These are phyloP conservation scores for Drosophila navojoa DNA, from an alignment of 1,140 invertebrate species.

Conservation along the genomic window DNA sequence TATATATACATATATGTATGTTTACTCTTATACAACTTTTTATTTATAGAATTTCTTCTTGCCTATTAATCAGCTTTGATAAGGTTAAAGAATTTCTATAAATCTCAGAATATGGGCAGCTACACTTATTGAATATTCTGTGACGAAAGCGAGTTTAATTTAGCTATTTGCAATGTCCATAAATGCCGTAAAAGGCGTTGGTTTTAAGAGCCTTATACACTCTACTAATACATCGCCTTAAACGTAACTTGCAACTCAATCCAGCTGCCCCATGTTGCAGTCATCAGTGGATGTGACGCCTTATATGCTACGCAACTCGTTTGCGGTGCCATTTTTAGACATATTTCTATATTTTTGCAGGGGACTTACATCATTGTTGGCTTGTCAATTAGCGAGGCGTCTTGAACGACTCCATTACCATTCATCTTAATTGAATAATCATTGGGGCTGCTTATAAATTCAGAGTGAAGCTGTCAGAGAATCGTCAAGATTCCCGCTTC, in stretches of 20 bases:
- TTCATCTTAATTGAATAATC: slow-evolving; percentile 81
- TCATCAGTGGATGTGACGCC: slow-evolving; percentile 40
- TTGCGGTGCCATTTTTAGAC: slow-evolving; percentile 33
- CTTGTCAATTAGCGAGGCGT: slow-evolving; percentile 63
- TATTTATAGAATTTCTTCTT: too few relatives aligned
- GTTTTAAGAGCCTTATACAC: background rate
- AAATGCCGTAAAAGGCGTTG: slow-evolving; percentile 1
- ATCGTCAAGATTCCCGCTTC: slow-evolving; percentile 17
- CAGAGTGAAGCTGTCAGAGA: slow-evolving; percentile 52
- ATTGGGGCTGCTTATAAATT: slow-evolving; percentile 60
- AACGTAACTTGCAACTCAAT: slow-evolving; percentile 30
- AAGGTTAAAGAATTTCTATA: too few relatives aligned
- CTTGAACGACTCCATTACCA: slow-evolving; percentile 72
- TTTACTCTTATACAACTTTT: background rate
- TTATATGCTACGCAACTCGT: slow-evolving; percentile 28
- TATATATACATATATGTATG: background rate
- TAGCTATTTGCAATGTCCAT: background rate
- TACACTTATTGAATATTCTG: background rate
- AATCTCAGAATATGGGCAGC: too few relatives aligned
- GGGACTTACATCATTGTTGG: slow-evolving; percentile 47
- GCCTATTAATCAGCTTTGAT: too few relatives aligned
- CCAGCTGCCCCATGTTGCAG: slow-evolving; percentile 30
- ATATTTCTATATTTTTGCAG: slow-evolving; percentile 1
- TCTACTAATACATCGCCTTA: background rate
- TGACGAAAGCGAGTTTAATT: slow-evolving; percentile 14